These are phyloP conservation scores for Sipha flava DNA, from an alignment of 1,140 invertebrate species.

Conservation along the genomic window DNA sequence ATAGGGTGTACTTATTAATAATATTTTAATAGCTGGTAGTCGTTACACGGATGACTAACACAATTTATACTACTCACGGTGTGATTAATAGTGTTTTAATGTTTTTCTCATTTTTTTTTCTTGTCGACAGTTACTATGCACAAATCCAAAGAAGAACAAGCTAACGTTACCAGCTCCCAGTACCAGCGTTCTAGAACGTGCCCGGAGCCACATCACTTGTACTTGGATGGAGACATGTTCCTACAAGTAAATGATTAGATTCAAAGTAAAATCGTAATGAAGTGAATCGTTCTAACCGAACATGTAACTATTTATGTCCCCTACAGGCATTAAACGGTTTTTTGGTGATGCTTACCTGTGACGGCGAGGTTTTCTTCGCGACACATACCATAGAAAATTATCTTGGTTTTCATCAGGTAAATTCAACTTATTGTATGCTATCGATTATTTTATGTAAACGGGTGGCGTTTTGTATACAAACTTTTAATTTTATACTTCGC, in stretches of 20 bases:
- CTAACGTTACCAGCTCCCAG: constrained; percentile 44
- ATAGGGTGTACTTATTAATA: constrained; percentile 1
- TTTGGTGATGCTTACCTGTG: constrained; percentile 94
- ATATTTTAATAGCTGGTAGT: constrained; percentile 7
- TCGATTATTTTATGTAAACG: too few species aligned
- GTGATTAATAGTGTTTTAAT: constrained; percentile 24
- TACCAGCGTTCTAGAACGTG: constrained; percentile 60
- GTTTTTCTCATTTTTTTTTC: constrained; percentile 38
- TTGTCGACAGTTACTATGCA: constrained; percentile 81
- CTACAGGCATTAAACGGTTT: constrained; percentile 97
- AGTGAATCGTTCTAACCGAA: neutral
- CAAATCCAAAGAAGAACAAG: constrained; percentile 74
- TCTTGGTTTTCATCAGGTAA: constrained; percentile 99
- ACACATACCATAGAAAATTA: constrained; percentile 99
- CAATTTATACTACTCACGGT: neutral
- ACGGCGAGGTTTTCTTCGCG: constrained; percentile 98
- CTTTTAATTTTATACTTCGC: too few species aligned
- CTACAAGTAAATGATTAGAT: constrained; percentile 62
- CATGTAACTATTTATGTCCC: constrained; percentile 33
- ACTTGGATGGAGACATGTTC: constrained; percentile 89
- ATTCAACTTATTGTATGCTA: too few species aligned
- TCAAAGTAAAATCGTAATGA: neutral
- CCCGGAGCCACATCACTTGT: constrained; percentile 74
- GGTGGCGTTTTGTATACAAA: too few species aligned
- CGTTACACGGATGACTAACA: constrained; percentile 11